These are phyloP conservation scores for Aurelia sp. DNA, from an alignment of 30 jellyfish, hydroid and myxozoan species.

Conservation along the genomic window DNA sequence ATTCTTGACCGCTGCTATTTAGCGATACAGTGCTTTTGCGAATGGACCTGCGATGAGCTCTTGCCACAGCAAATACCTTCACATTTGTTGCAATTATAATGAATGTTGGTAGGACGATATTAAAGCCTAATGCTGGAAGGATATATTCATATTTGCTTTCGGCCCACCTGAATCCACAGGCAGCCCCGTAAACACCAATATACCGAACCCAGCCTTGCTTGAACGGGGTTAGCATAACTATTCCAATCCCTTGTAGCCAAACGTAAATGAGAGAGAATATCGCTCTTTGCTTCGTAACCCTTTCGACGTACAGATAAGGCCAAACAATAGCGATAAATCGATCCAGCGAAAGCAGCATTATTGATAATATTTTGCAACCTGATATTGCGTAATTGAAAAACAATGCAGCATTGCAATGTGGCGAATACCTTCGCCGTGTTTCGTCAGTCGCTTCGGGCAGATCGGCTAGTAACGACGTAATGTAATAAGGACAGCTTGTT, in stretches of 20 bases:
- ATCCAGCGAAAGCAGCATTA: slow-evolving; percentile 26
- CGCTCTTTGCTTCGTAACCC: not conserved
- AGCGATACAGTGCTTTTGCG: not conserved
- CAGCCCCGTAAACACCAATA: slow-evolving; percentile 12
- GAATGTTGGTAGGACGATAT: not conserved
- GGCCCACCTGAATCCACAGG: slow-evolving; percentile 28
- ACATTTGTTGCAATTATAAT: slow-evolving; percentile 6
- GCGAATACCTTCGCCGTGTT: not conserved
- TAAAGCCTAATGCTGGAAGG: not conserved
- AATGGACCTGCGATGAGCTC: slow-evolving; percentile 16
- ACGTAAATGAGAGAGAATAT: not conserved
- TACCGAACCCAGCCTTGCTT: slow-evolving; percentile 16
- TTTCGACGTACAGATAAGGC: slow-evolving; percentile 20
- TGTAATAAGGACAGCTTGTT: slow-evolving; percentile 27
- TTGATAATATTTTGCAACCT: slow-evolving; percentile 23
- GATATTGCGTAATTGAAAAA: slow-evolving; percentile 19
- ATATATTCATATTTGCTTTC: not conserved
- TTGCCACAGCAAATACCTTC: slow-evolving; percentile 19
- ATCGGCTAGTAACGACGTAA: slow-evolving; percentile 13
- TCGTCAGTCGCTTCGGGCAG: slow-evolving; percentile 10
- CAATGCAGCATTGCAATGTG: slow-evolving; percentile 23
- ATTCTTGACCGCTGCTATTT: not conserved
- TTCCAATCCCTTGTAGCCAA: slow-evolving; percentile 21
- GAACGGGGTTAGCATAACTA: not conserved
- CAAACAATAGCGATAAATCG: slow-evolving; percentile 25